Base-by-base conservation (phyloP, 2,113 vertebrate genomes). In the Tursiops truncatus region DNA sequence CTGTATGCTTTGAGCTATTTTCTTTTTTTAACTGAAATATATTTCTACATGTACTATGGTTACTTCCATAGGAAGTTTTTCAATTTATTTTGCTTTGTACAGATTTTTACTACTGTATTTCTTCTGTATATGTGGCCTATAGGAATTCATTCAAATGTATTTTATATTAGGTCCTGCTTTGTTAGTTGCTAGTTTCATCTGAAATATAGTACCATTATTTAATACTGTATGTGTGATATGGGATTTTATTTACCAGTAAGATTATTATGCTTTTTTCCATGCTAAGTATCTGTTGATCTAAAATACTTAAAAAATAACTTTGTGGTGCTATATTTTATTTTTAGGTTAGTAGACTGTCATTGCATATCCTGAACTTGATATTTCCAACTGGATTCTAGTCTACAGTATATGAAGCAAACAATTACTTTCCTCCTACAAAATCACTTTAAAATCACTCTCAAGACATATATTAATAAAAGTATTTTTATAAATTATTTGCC, bases 91-190 rank as follows among this genome's bases (percentile, higher is more conserved):
- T 95, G 11, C 38, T 96, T 86, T 91, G 14, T 95, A 28, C 21
- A 81, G 28, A 96, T 91, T 70, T 94, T 89, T 95, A 53, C 28
- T 74, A 13, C 56, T 68, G 20, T 79, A 56, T 82, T 95, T 97
- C n/a, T 91, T 93, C 79, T 70, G 4, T 95, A 1, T 67, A 26
- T 89, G 28, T 82, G 28, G 10, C 77, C 12, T 74, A 0, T 82
- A 81, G 12, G 38, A 88, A 92, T 74, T 83, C 68, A 90, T 91
- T 84, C 53, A 83, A 58, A 89, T 96, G 8, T 93, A n/a, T 95
- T 74, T 93, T 77, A 76, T 68, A n/a, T 91, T 68, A 33, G 77
- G 23, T 13, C 31, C 67, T 95, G 36, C 89, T 74, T 94, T 87
- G 23, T 86, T 97, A 76, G 41, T 96, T 95, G 47, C 50, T 79